Evolutionary conservation across 2,113 vertebrate genomes (phyloP).

Genomic region (Microcebus jonahi): DNA sequence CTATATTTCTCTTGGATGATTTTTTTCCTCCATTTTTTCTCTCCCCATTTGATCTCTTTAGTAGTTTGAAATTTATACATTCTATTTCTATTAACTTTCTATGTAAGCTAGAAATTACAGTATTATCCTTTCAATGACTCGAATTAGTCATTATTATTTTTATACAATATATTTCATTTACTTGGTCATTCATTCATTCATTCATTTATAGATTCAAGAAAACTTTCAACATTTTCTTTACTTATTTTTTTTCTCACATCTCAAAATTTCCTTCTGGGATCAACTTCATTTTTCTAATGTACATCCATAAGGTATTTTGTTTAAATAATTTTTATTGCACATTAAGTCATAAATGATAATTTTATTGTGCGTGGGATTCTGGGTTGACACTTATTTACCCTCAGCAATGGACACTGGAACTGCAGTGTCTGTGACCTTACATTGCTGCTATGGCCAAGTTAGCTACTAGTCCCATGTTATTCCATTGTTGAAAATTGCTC

Average conservation of each 20-base stretch:
- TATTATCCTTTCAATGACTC: background rate
- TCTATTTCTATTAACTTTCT: background rate
- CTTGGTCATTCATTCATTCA: background rate
- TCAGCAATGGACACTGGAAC: too few relatives aligned
- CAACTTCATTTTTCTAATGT: background rate
- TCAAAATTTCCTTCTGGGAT: background rate
- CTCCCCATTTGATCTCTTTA: background rate
- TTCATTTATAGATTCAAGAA: background rate
- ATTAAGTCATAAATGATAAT: background rate
- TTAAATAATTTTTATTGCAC: background rate
- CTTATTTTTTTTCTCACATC: background rate
- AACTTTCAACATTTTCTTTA: background rate
- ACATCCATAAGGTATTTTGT: background rate
- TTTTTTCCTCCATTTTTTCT: background rate
- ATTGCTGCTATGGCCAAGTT: background rate
- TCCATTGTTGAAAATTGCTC: background rate
- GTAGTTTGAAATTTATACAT: background rate
- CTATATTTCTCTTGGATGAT: background rate
- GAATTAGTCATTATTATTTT: background rate
- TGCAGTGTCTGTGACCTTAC: background rate
- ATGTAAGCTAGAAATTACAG: background rate
- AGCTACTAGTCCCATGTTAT: background rate
- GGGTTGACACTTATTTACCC: background rate
- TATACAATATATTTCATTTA: background rate
- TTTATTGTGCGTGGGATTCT: background rate